Evolutionary conservation across 2,797 vertebrate species (phyloP).

Genomic region (Cetoscarus ocellatus): DNA sequence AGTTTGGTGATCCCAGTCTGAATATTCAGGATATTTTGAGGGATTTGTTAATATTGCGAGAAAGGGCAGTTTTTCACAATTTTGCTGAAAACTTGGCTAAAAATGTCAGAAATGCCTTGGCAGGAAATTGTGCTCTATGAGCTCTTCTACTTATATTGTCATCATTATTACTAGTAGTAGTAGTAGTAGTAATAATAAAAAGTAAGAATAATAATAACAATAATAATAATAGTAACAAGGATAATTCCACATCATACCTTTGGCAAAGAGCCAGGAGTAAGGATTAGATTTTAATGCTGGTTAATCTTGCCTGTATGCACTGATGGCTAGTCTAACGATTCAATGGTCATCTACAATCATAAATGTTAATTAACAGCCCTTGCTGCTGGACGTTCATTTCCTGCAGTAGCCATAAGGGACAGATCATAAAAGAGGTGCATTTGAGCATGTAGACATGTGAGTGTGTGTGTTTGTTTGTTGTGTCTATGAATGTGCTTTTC

Average conservation of each 20-base stretch:
- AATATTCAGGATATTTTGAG: too few species aligned
- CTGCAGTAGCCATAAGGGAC: constrained; percentile 63
- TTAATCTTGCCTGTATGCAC: constrained; percentile 56
- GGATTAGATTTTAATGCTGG: constrained; percentile 72
- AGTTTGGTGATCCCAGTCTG: too few species aligned
- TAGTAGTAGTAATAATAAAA: too few species aligned
- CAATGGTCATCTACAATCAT: constrained; percentile 68
- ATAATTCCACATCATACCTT: constrained; percentile 39
- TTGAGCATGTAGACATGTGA: constrained; percentile 9
- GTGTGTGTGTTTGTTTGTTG: neutral
- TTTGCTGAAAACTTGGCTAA: too few species aligned
- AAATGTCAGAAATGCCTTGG: too few species aligned
- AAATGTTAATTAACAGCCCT: constrained; percentile 79
- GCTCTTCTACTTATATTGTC: too few species aligned
- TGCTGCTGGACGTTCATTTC: constrained; percentile 75
- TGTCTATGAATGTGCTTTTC: neutral
- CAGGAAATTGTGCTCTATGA: too few species aligned
- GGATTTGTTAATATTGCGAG: too few species aligned
- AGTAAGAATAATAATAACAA: too few species aligned
- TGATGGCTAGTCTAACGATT: constrained; percentile 64
- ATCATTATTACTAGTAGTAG: too few species aligned
- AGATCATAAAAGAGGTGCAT: constrained; percentile 53
- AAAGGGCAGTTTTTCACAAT: too few species aligned
- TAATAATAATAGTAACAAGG: too few species aligned
- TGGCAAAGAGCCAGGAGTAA: constrained; percentile 51